A percentile compares a stretch with the other conserved stretches of the same genome.
These are phyloP conservation scores for Pangasius macronema DNA, from an alignment of 2,797 vertebrate genomes.

Conservation along the genomic window DNA sequence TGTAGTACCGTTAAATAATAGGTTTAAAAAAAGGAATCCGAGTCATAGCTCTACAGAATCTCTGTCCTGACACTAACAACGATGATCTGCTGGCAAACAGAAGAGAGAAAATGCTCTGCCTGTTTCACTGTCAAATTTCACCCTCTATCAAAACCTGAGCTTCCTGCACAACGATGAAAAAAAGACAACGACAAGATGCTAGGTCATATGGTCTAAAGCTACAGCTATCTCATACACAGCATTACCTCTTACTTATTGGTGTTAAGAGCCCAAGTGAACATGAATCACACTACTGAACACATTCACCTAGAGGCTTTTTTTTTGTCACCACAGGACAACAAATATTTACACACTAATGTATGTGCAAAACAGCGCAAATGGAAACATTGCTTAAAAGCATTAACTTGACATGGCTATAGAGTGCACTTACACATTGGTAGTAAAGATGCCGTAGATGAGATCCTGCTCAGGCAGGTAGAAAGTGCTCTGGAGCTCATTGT, in stretches of 20 bases:
- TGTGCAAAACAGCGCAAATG: neutral
- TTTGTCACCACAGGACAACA: neutral
- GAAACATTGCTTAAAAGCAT: neutral
- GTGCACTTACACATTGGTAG: slow-evolving; percentile 94
- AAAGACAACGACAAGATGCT: neutral
- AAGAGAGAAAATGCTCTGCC: neutral
- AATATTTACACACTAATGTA: neutral
- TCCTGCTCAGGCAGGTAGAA: slow-evolving; percentile 96
- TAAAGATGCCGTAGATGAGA: slow-evolving; percentile 97
- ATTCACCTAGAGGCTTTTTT: neutral
- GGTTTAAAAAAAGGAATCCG: neutral
- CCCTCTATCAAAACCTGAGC: neutral
- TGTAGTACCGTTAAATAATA: neutral
- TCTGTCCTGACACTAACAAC: neutral
- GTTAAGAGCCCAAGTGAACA: neutral
- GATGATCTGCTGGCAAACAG: neutral
- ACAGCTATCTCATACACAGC: neutral
- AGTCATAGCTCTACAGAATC: neutral
- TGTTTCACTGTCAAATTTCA: neutral
- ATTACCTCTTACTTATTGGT: neutral
- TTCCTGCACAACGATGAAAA: neutral
- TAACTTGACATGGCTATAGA: neutral
- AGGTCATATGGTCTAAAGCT: neutral
- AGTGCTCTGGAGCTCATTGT: slow-evolving; percentile 96
- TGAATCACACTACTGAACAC: neutral